Base-by-base conservation (phyloP, 2,113 vertebrate genomes). In the Heloderma charlesbogerti region DNA sequence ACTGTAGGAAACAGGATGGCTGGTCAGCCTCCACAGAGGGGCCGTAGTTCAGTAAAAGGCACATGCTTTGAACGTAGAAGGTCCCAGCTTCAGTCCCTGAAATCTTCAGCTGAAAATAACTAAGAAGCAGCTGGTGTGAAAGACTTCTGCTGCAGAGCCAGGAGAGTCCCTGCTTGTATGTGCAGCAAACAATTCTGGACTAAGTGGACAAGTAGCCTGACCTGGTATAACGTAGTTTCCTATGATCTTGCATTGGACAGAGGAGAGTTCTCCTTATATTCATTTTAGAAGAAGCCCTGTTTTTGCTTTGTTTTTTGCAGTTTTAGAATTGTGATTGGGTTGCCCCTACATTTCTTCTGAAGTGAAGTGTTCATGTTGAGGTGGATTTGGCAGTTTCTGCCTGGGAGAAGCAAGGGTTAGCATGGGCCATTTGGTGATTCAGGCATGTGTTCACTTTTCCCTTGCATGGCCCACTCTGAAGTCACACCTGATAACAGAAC, bases 401-500 rank as follows among this genome's bases (percentile, higher is more conserved):
- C 72, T 43, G 37, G 8, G 57, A 60, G 31, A 34, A 51, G 78
- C 25, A 16, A 60, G 16, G n/a, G 22, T 87, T 60, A 60, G 69
- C 63, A 43, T 31, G 51, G 43, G 16, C 34, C 84, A 34, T n/a
- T 20, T 10, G 69, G 43, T 45, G 16, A 8, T 10, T 71, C 27
- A 84, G 8, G 7, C 48, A 31, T 48, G 12, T 34, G 16, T 85
- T 90, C 72, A 51, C 31, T 37, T 54, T 85, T 51, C 57, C 34
- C 18, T 89, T 66, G 22, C 54, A 27, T 37, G n/a, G 40, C 16
- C 16, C 22, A 27, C 57, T 79, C 75, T 88, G 86, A 92, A 79
- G 48, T 29, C n/a, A 34, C 27, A 27, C 40, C 12, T 92, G n/a
- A 20, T 40, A 87, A 91, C 31, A 80, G 86, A 91, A 91, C n/a